A percentile compares a stretch with the other conserved stretches of the same genome.
Conservation (phyloP, 1,140 invertebrate species). For the Trichonephila clavata region DNA sequence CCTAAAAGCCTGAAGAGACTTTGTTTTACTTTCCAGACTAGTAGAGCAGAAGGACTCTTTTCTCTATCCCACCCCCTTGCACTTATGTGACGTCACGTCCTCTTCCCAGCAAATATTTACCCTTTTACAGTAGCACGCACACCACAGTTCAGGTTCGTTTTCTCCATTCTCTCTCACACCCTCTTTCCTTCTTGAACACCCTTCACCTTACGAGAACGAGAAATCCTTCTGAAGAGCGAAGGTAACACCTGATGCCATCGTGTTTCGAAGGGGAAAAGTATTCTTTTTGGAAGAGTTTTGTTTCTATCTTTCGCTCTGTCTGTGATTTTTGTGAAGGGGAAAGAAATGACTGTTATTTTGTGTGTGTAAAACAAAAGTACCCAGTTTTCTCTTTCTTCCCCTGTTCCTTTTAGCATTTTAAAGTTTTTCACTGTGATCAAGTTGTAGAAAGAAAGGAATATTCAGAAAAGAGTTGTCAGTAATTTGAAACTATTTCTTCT, state of each 20-base stretch:
- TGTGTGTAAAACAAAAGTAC: too few species aligned
- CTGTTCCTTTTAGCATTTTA: background rate
- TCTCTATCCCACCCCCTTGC: background rate
- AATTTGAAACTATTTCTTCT: too few species aligned
- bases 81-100: slow-evolving; percentile 54
- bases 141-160: background rate
- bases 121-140: slow-evolving; percentile 27
- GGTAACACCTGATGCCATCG: slow-evolving; percentile 57
- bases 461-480: too few species aligned
- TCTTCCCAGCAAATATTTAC: slow-evolving; percentile 47
- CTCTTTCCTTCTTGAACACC: background rate
- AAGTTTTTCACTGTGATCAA: too few species aligned
- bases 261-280: background rate
- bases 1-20: background rate
- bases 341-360: too few species aligned
- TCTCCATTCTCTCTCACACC: background rate
- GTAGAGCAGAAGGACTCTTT: background rate
- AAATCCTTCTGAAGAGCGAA: background rate
- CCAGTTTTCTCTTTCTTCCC: background rate
- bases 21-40: slow-evolving; percentile 19
- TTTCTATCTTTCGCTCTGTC: background rate
- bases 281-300: slow-evolving; percentile 38
- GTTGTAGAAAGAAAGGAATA: too few species aligned
- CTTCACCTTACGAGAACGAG: background rate
- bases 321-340: background rate